A percentile compares a stretch with the other conserved stretches of the same genome.
phyloP scores from a whole-genome alignment of 2,888 invertebrate genomes.

The Plebejus argus region DNA sequence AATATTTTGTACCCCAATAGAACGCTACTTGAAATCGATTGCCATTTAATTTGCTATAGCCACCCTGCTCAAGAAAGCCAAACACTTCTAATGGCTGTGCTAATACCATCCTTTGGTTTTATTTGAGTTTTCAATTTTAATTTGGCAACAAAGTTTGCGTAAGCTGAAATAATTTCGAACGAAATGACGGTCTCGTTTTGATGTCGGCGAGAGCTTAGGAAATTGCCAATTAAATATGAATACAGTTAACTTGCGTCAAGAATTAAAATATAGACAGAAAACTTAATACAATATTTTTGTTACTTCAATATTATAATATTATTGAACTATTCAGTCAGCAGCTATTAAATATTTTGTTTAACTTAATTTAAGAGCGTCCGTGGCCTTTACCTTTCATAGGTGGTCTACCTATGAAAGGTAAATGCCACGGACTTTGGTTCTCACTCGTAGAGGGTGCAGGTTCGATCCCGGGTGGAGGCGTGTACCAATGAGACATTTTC shows the following conservation, averaged over 20 bases:
- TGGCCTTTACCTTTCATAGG: no score
- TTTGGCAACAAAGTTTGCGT: slow-evolving; percentile 39
- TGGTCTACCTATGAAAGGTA: no score
- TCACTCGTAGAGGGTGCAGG: no score
- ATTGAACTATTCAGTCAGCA: no score
- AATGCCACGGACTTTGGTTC: no score
- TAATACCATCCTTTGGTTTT: slow-evolving; percentile 51
- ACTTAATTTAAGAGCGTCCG: no score
- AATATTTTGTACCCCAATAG: slow-evolving; percentile 50
- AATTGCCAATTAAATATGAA: slow-evolving; percentile 17
- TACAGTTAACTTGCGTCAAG: background rate
- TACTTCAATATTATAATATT: no score
- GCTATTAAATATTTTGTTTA: no score
- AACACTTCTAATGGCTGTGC: slow-evolving; percentile 65
- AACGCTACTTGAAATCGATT: slow-evolving; percentile 62
- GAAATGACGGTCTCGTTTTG: slow-evolving; percentile 10
- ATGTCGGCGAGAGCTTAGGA: background rate
- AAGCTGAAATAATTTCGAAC: slow-evolving; percentile 8
- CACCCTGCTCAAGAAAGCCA: slow-evolving; percentile 47
- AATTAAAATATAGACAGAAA: no score
- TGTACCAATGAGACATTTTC: no score
- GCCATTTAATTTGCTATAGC: slow-evolving; percentile 61
- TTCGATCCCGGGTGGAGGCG: no score
- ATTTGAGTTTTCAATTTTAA: slow-evolving; percentile 45
- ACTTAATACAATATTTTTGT: no score